These are phyloP conservation scores for Carollia perspicillata DNA, from an alignment of 2,113 vertebrate species.

Conservation along the genomic window DNA sequence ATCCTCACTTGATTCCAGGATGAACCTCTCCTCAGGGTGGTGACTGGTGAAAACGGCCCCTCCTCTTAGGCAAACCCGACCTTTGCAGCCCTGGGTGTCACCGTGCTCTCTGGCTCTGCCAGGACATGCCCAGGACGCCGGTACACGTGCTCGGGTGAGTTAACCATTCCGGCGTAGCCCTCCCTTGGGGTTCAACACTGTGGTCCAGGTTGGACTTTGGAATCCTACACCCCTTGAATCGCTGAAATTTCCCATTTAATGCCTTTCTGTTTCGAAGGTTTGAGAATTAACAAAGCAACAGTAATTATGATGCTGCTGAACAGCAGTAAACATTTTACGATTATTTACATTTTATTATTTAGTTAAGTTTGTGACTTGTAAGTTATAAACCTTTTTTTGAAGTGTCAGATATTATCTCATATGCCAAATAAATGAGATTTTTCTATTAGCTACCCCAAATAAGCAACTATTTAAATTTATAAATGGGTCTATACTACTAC, in stretches of 20 bases:
- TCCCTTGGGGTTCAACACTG: not conserved
- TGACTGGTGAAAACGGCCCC: not conserved
- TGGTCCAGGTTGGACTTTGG: not conserved
- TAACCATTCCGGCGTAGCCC: not conserved
- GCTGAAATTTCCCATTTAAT: not conserved
- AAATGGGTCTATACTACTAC: not conserved
- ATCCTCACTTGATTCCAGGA: not conserved
- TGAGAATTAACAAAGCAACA: not conserved
- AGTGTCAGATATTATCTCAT: not conserved
- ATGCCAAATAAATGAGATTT: not conserved
- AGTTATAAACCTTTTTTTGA: not conserved
- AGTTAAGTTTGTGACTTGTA: not conserved
- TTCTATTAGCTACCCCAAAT: not conserved
- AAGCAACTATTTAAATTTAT: not conserved
- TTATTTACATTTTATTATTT: not conserved
- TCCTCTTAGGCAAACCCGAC: not conserved
- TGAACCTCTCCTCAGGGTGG: not conserved
- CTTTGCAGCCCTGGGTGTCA: too few relatives aligned
- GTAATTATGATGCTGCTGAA: not conserved
- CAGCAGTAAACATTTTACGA: not conserved
- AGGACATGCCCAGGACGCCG: not conserved
- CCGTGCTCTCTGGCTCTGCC: not conserved
- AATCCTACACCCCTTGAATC: not conserved
- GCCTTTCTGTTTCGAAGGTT: not conserved
- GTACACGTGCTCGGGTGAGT: not conserved